These are phyloP conservation scores for Synodontis membranacea DNA, from an alignment of 2,113 vertebrate species.

Conservation along the genomic window DNA sequence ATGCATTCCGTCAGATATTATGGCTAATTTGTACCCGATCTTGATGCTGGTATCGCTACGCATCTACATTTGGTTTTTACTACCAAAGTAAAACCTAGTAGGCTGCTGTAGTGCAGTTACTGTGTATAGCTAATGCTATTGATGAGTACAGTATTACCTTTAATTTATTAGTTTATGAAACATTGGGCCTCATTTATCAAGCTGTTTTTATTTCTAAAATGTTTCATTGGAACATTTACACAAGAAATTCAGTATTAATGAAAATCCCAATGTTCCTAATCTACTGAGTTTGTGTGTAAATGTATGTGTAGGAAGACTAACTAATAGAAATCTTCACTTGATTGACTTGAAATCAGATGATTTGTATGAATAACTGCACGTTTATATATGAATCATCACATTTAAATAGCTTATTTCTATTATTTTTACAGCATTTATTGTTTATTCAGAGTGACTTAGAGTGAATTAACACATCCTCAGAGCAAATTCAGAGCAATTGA, in stretches of 20 bases:
- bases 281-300: neutral
- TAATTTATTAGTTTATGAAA: neutral
- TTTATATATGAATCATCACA: neutral
- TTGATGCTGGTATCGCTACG: neutral
- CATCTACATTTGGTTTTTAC: neutral
- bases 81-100: neutral
- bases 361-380: neutral
- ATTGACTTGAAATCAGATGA: neutral
- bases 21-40: neutral
- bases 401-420: neutral
- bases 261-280: neutral
- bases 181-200: conserved; percentile 15
- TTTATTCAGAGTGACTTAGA: neutral
- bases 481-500: too few species aligned
- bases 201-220: neutral
- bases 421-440: neutral
- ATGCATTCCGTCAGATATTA: neutral
- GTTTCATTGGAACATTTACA: neutral
- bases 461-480: too few species aligned
- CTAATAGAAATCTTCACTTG: neutral
- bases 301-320: neutral
- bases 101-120: neutral
- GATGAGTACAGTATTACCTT: neutral
- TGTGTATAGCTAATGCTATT: neutral
- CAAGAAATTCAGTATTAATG: neutral